These are phyloP conservation scores for Cosmopolites sordidus DNA, from an alignment of 2,888 invertebrate species.

Conservation along the genomic window DNA sequence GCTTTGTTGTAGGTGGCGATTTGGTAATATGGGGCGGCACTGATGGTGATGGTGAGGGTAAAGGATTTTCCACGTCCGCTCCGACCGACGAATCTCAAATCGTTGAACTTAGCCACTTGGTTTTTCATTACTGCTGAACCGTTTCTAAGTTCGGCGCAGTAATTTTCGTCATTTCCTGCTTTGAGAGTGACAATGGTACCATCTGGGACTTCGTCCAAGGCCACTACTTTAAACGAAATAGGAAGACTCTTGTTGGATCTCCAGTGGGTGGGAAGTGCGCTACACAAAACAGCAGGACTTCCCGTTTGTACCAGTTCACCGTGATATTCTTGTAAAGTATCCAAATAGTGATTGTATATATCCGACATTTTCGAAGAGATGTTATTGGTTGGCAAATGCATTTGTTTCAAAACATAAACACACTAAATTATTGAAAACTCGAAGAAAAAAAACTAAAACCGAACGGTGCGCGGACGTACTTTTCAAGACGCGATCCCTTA, in stretches of 20 bases:
- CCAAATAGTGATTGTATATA: conserved; percentile 69
- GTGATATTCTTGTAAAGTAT: conserved; percentile 80
- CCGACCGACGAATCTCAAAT: conserved; percentile 94
- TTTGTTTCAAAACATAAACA: conserved; percentile 34
- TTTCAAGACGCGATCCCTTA: conserved; percentile 6
- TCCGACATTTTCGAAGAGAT: conserved; percentile 64
- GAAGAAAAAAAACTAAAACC: background rate
- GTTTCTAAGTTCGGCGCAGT: conserved; percentile 91
- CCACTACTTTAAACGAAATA: conserved; percentile 92
- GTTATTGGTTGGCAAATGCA: conserved; percentile 60
- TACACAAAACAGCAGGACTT: conserved; percentile 92
- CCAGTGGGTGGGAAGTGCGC: conserved; percentile 93
- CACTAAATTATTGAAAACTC: background rate
- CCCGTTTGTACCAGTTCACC: conserved; percentile 94
- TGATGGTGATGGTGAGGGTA: conserved; percentile 90
- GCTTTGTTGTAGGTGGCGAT: conserved; percentile 93
- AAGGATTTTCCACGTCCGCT: conserved; percentile 97
- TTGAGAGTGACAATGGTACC: conserved; percentile 90
- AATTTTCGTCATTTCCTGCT: conserved; percentile 98
- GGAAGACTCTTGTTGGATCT: conserved; percentile 96
- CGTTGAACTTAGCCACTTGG: conserved; percentile 97
- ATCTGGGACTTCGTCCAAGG: conserved; percentile 88
- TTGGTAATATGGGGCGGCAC: conserved; percentile 69
- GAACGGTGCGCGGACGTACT: background rate
- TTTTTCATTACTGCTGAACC: conserved; percentile 94